phyloP scores from a whole-genome alignment of 2,888 invertebrate genomes.

The Trypoxylon attenuatum region DNA sequence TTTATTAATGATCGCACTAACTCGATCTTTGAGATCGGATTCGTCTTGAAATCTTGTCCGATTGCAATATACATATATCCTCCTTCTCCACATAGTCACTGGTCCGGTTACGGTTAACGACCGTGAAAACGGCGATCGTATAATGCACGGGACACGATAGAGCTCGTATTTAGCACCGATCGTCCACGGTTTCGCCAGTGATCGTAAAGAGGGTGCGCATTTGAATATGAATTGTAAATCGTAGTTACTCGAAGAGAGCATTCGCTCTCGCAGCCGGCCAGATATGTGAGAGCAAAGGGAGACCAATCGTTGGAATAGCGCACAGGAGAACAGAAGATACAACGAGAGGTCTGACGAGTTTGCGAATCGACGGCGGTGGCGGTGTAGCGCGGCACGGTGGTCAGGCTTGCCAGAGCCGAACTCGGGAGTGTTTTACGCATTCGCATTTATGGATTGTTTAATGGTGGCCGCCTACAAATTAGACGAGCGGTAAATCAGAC shows the following conservation, averaged over 20 bases:
- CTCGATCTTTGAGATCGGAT: no score
- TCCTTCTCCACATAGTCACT: no score
- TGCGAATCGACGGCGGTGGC: no score
- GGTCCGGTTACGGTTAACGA: no score
- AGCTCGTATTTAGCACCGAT: no score
- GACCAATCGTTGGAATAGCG: not conserved
- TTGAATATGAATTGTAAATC: slow-evolving; percentile 74
- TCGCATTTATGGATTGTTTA: slow-evolving; percentile 74
- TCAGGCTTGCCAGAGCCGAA: slow-evolving; percentile 25
- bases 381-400: no score
- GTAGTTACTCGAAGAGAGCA: slow-evolving; percentile 51
- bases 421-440: slow-evolving; percentile 70
- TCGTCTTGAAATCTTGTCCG: no score
- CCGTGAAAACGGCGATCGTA: no score
- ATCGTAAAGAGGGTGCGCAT: slow-evolving; percentile 69
- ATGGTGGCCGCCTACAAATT: slow-evolving; percentile 74
- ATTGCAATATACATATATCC: no score
- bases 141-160: no score
- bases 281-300: not conserved
- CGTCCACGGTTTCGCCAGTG: slow-evolving; percentile 35
- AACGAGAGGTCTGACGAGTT: no score
- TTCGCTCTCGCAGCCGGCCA: slow-evolving; percentile 7
- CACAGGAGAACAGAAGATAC: not conserved
- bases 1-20: no score
- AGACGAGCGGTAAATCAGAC: slow-evolving; percentile 73